Conservation (phyloP, 1,140 invertebrate species). For the Eupristina koningsbergeri region DNA sequence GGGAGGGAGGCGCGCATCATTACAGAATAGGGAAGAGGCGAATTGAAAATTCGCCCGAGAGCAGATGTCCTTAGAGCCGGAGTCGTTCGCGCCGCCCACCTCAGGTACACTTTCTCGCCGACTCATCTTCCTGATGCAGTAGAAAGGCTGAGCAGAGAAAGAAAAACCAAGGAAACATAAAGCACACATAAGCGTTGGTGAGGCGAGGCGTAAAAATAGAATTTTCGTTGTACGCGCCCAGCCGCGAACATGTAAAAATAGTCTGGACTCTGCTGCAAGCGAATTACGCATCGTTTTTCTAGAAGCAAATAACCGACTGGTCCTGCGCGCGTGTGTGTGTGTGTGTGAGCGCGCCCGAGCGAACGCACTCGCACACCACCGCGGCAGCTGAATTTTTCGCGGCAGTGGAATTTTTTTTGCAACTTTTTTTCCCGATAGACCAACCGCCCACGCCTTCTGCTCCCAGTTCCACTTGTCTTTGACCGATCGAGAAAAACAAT, state of each 20-base stretch:
- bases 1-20: too few relatives aligned
- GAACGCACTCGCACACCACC: background rate
- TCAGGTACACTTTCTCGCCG: background rate
- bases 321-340: too few relatives aligned
- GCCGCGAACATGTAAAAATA: conserved; percentile 35
- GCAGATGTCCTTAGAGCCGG: conserved; percentile 17
- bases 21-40: background rate
- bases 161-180: conserved; percentile 1
- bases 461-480: background rate
- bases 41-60: background rate
- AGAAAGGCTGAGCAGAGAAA: background rate
- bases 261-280: conserved; percentile 19
- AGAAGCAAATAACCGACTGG: background rate
- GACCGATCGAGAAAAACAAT: conserved; percentile 20
- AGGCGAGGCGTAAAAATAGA: conserved; percentile 35
- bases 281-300: conserved; percentile 30
- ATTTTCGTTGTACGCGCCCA: conserved; percentile 15
- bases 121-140: conserved; percentile 6
- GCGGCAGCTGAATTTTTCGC: too few relatives aligned
- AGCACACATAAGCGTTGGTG: background rate
- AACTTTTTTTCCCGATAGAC: background rate
- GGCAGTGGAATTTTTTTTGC: background rate
- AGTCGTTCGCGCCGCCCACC: background rate
- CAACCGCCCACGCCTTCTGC: conserved; percentile 25
- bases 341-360: background rate